Evolutionary conservation across 2,113 vertebrate species (phyloP), one percentile per base, ranked within the genome.

Genomic region (Charadrius vociferus): DNA sequence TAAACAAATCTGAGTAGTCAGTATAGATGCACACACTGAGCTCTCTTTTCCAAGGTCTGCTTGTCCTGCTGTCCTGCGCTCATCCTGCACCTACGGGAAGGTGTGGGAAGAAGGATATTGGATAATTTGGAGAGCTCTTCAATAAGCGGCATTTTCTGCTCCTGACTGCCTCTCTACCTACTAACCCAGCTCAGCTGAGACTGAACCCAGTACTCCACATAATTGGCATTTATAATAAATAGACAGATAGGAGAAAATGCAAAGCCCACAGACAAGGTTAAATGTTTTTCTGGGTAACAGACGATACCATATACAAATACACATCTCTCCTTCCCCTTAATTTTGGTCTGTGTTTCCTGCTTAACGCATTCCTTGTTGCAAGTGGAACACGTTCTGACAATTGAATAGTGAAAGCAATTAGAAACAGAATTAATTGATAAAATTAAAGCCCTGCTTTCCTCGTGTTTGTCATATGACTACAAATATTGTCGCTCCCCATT

Each of bases 391-490:
- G 27, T 80, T 68, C 89, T 95, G 93, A 91, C 84, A 94, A 95
- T 45, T 89, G 93, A 95, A 80, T 53, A 92, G 86, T 80, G 71
- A 82, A 94, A 86, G 91, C 89, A 97, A 95, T 97, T 95, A 97
- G 85, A 91, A 96, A 94, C 18, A 88, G 96, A 95, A 95, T 97
- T 97, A 96, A 94, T 77, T 95, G 94, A 94, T 93, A 91, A 94
- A 95, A 96, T 95, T 93, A 96, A 97, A 97, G 74, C 95, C 81
- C 75, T 73, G 62, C 93, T 97, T 97, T 96, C 91, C 91, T 88
- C 36, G 13, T 95, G 91, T 97, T 96, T 97, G 96, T 97, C 95
- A 96, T 97, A 93, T 97, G 95, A 97, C 93, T 97, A 94, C 96
- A 96, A 97, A 97, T 95, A 97, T 96, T 96, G 97, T 97, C 94